Base-by-base conservation (phyloP, 2,888 invertebrate species). In the Oscheius onirici region DNA sequence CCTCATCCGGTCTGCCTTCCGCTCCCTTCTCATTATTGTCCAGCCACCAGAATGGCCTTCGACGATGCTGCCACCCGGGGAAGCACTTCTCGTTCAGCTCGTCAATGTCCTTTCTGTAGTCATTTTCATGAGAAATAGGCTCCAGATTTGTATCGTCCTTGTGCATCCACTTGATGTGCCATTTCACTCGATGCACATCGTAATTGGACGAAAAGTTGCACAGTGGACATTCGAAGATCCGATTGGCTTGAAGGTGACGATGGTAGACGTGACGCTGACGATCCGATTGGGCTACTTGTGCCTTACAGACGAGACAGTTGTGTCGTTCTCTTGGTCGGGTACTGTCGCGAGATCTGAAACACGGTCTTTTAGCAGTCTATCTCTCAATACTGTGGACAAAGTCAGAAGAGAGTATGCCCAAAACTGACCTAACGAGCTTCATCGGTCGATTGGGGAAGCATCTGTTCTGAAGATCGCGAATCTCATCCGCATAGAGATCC, bases 381-480 rank as follows among this genome's bases (percentile, higher is more conserved):
- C n/a, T n/a, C n/a, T n/a, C n/a, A n/a, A n/a, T n/a, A n/a, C n/a
- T n/a, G n/a, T n/a, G n/a, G n/a, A n/a, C n/a, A n/a, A n/a, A n/a
- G n/a, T n/a, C n/a, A n/a, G n/a, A n/a, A n/a, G n/a, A n/a, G n/a
- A n/a, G n/a, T n/a, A n/a, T n/a, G n/a, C n/a, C 34, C 34, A 6
- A 8, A 34, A 34, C 34, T 8, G 8, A 34, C 34, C 34, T 71
- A 17, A 81, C 80, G 44, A 83, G 74, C 69, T 83, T 83, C 82
- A 83, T 83, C 46, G 79, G 83, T n/a, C 83, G 71, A 60, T 83
- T 83, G 17, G 83, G 83, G 77, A 83, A 83, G 68, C 83, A 83
- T 24, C 66, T 61, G 26, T 54, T 52, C 76, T 82, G 82, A 2
- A 83, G 71, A 11, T 78, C 76, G 8, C 78, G 63, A 52, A 83